These are phyloP conservation scores for Hucho hucho DNA, from an alignment of 2,113 vertebrate genomes.

Conservation along the genomic window DNA sequence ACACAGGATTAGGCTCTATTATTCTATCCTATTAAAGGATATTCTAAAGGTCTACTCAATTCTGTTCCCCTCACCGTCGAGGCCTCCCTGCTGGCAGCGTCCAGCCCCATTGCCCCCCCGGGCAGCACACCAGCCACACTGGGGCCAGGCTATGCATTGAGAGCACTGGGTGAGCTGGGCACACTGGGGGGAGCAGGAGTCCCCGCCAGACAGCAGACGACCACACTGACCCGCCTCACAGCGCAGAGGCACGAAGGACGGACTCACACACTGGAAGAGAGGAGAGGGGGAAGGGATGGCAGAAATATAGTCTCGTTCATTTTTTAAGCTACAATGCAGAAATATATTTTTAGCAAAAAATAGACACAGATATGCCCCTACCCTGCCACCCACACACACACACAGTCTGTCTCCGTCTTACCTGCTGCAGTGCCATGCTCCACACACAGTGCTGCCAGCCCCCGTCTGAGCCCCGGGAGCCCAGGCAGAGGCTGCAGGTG, in stretches of 20 bases:
- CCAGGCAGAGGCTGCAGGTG: slow-evolving; percentile 83
- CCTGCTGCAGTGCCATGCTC: slow-evolving; percentile 88
- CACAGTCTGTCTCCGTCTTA: slow-evolving; percentile 38
- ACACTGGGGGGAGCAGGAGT: slow-evolving; percentile 86
- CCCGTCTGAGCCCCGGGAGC: slow-evolving; percentile 85
- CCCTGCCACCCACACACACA: background rate
- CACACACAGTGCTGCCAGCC: slow-evolving; percentile 92
- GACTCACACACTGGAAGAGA: slow-evolving; percentile 84
- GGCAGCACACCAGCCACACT: slow-evolving; percentile 87
- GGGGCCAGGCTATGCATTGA: slow-evolving; percentile 84
- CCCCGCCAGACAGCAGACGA: slow-evolving; percentile 79
- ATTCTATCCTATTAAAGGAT: too few relatives aligned
- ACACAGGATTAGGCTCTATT: too few relatives aligned
- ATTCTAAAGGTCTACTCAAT: background rate
- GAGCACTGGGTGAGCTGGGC: slow-evolving; percentile 84
- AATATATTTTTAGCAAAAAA: too few relatives aligned
- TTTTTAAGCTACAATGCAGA: background rate
- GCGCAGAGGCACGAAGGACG: slow-evolving; percentile 83
- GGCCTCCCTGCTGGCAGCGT: slow-evolving; percentile 83
- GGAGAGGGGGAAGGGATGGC: background rate
- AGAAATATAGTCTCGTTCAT: background rate
- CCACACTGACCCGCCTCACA: slow-evolving; percentile 89
- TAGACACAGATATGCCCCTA: background rate
- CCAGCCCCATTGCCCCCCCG: slow-evolving; percentile 81
- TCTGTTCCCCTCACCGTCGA: slow-evolving; percentile 67